Base-by-base conservation (phyloP, 53 echinoderm and acorn worm genomes). In the Henricia sp. region DNA sequence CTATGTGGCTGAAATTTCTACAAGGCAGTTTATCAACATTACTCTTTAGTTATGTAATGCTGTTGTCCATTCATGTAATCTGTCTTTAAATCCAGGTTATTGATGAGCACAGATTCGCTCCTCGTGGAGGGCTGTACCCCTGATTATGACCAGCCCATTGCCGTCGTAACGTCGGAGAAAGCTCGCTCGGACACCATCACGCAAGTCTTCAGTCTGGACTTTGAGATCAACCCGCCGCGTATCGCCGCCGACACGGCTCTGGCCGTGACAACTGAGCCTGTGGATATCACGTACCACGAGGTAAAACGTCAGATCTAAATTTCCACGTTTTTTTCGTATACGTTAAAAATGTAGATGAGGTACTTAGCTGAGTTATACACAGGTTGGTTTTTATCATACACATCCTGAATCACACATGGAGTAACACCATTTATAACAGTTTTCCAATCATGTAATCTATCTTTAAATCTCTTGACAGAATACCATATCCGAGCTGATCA, bases 251-350 rank as follows among this genome's bases (percentile, higher is more conserved):
- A 96, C 70, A 74, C 85, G 38, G 92, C 94, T 17, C 71, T 96
- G 4, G 89, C 96, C 0, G 88, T 96, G 24, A 96, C 92, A 13
- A 89, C 93, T 17, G 96, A 96, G 70, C 96, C 96, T 37, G 78
- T 96, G 0, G 96, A 96, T 51, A 72, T 96, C 30, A 90, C 92
- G 13, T 96, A 96, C 68, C 92, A 96, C 55, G 90, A 96, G 85
- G 95, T 95, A 74, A 73, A 24, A n/a, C n/a, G n/a, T n/a, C n/a
- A n/a, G n/a, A n/a, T n/a, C n/a, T n/a, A n/a, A 44, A 9, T 13
- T 44, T 9, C 44, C 13, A 44, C 44, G 6, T 44, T 44, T 6
- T 13, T 9, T 44, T 13, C 6, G 13, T 44, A 44, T 44, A 13
- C 44, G 6, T 6, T 44, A 9, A 9, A 9, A 44, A 44, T 44